A percentile compares a stretch with the other conserved stretches of the same genome.
These are phyloP conservation scores for Bradypodion ventrale DNA, from an alignment of 2,797 vertebrate genomes.

Conservation along the genomic window DNA sequence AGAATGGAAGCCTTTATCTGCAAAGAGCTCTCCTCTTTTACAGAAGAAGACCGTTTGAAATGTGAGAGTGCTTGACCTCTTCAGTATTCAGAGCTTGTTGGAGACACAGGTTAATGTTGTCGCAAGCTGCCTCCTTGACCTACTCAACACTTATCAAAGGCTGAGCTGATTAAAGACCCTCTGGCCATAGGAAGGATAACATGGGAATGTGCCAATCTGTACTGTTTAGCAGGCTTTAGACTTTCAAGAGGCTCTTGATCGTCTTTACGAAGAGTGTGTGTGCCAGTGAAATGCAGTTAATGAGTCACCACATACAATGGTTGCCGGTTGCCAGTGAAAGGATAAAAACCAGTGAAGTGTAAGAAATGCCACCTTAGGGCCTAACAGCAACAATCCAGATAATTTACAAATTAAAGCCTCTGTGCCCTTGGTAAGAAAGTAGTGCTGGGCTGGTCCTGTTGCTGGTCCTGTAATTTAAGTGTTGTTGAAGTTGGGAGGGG, in stretches of 20 bases:
- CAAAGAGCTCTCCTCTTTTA: background rate
- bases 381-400: background rate
- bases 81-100: background rate
- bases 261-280: background rate
- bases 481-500: background rate
- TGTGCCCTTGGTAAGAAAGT: background rate
- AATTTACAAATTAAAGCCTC: background rate
- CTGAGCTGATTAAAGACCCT: constrained; percentile 44
- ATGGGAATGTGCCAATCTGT: constrained; percentile 44
- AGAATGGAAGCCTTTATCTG: background rate
- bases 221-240: constrained; percentile 40
- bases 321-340: background rate
- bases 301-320: background rate
- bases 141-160: constrained; percentile 12
- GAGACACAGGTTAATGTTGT: background rate
- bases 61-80: background rate
- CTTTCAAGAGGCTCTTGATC: constrained; percentile 49
- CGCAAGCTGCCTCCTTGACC: constrained; percentile 7
- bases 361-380: background rate
- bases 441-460: too few species aligned
- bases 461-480: constrained; percentile 1
- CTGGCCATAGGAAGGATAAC: constrained; percentile 25
- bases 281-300: constrained; percentile 37
- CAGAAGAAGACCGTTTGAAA: background rate
- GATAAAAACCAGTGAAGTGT: constrained; percentile 16